A percentile compares a stretch with the other conserved stretches of the same genome.
Conservation (phyloP, 2,888 invertebrate genomes). For the Erebia epiphron region DNA sequence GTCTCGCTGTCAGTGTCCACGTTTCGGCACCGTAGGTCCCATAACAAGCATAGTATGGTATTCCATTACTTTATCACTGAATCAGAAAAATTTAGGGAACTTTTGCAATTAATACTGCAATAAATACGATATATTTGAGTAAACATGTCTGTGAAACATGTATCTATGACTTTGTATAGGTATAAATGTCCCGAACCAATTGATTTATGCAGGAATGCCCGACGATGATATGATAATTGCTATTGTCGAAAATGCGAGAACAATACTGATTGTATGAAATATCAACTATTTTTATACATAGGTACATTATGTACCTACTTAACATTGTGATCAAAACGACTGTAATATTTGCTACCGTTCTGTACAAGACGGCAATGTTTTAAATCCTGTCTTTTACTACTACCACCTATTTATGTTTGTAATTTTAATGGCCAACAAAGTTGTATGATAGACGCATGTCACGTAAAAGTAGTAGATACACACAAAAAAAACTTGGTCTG, state of each 20-base stretch:
- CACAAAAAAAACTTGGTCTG: too few species aligned
- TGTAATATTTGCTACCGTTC: not conserved
- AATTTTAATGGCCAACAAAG: too few species aligned
- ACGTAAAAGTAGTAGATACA: too few species aligned
- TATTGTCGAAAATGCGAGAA: constrained; percentile 45
- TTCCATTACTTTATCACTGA: too few species aligned
- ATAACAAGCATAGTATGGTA: too few species aligned
- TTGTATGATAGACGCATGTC: too few species aligned
- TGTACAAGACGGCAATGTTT: not conserved
- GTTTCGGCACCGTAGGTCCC: too few species aligned
- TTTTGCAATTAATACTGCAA: too few species aligned
- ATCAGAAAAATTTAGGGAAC: too few species aligned
- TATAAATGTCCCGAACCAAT: constrained; percentile 44
- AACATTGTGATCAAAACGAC: not conserved
- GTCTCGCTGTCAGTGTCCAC: too few species aligned
- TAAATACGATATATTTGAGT: too few species aligned
- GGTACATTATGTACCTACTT: not conserved
- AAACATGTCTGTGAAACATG: not conserved
- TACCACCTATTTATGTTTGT: too few species aligned
- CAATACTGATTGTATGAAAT: constrained; percentile 26
- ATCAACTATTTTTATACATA: constrained; percentile 10
- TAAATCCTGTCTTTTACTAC: not conserved
- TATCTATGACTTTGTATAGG: constrained; percentile 1
- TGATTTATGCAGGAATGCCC: constrained; percentile 73
- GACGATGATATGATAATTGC: constrained; percentile 44